These are phyloP conservation scores for Tiliacea citrago DNA, from an alignment of 2,888 invertebrate genomes.

Conservation along the genomic window DNA sequence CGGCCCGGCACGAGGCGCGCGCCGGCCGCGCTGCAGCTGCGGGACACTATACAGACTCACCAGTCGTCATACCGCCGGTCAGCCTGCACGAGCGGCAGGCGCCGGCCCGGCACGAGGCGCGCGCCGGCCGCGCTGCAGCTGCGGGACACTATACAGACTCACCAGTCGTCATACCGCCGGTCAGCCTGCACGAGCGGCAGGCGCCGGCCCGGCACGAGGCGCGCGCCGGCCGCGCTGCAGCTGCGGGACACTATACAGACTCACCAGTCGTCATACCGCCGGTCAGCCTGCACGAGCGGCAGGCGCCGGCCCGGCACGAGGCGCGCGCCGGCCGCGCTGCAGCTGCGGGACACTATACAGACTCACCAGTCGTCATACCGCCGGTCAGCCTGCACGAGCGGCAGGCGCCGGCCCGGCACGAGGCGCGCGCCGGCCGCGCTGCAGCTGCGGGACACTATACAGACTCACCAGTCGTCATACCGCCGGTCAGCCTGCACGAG, in stretches of 20 bases:
- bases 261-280: conserved; percentile 92
- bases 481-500: conserved; percentile 82
- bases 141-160: too few relatives aligned
- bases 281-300: conserved; percentile 84
- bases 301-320: conserved; percentile 93
- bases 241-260: too few relatives aligned
- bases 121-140: too few relatives aligned
- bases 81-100: conserved; percentile 83
- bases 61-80: conserved; percentile 91
- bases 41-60: too few relatives aligned
- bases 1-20: conserved; percentile 94
- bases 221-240: too few relatives aligned
- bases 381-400: conserved; percentile 83
- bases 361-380: conserved; percentile 92
- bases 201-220: conserved; percentile 94
- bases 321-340: too few relatives aligned
- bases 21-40: too few relatives aligned
- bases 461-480: conserved; percentile 92
- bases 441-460: too few relatives aligned
- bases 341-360: too few relatives aligned
- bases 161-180: conserved; percentile 92
- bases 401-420: conserved; percentile 92
- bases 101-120: conserved; percentile 94
- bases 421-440: too few relatives aligned
- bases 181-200: conserved; percentile 85